These are phyloP conservation scores for Actinia tenebrosa DNA, from an alignment of 64 coral and sea anemone species.

Conservation along the genomic window DNA sequence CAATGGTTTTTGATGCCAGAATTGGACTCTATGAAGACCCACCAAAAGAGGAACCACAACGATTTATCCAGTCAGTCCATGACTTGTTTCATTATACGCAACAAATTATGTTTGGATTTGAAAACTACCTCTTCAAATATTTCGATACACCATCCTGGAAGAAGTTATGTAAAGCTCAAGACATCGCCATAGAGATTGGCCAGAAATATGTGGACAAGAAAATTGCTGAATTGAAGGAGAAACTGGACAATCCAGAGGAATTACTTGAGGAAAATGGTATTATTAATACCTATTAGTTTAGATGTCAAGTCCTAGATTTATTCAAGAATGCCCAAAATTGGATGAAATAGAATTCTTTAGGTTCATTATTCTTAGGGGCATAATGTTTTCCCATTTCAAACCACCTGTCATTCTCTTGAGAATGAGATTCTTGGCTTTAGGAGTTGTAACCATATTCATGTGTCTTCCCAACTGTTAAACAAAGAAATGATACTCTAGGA, in stretches of 20 bases:
- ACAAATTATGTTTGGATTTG: not conserved
- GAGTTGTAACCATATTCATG: too few species aligned
- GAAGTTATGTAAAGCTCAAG: slow-evolving; percentile 15
- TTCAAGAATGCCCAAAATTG: too few species aligned
- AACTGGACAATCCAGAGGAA: not conserved
- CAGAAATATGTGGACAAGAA: slow-evolving; percentile 34
- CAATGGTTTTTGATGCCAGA: slow-evolving; percentile 42
- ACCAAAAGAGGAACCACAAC: slow-evolving; percentile 4
- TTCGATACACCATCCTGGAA: slow-evolving; percentile 41
- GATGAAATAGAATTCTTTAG: too few species aligned
- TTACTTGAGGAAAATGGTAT: not conserved
- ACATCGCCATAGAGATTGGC: slow-evolving; percentile 15
- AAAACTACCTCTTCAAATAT: not conserved
- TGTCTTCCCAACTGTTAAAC: too few species aligned
- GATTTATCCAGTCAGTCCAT: slow-evolving; percentile 9
- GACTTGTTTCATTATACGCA: not conserved
- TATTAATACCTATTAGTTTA: too few species aligned
- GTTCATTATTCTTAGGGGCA: too few species aligned
- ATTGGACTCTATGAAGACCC: slow-evolving; percentile 45
- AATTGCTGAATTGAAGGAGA: slow-evolving; percentile 28
- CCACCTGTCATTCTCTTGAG: too few species aligned
- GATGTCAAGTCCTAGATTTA: too few species aligned
- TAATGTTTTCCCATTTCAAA: too few species aligned
- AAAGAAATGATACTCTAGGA: too few species aligned
- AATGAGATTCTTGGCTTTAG: too few species aligned